Evolutionary conservation across 2,113 vertebrate genomes (phyloP).

Genomic region (Bujurquina vittata): DNA sequence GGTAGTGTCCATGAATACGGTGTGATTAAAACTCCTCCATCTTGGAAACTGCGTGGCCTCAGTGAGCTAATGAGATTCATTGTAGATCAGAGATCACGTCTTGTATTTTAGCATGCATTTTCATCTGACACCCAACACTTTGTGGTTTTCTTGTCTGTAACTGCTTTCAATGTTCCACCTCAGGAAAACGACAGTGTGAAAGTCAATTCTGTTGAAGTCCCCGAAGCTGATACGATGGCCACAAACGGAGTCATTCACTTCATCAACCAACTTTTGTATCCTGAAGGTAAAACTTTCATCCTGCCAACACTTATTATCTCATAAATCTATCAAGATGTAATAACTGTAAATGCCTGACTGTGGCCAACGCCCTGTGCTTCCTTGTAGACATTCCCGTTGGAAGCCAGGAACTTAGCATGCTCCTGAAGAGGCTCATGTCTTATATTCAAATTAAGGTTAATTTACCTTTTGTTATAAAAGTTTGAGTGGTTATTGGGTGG

Average conservation of each 20-base stretch:
- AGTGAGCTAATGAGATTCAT: background rate
- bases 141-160: constrained; percentile 21
- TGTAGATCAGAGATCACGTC: background rate
- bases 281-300: constrained; percentile 81
- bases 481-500: background rate
- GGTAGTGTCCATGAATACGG: background rate
- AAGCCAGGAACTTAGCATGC: constrained; percentile 85
- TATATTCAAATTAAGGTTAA: constrained; percentile 92
- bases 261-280: constrained; percentile 90
- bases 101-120: background rate
- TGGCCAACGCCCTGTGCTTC: background rate
- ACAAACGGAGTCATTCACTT: constrained; percentile 94
- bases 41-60: background rate
- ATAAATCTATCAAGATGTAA: constrained; percentile 17
- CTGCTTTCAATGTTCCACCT: constrained; percentile 25
- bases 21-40: background rate
- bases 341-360: background rate
- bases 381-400: constrained; percentile 89
- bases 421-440: constrained; percentile 88
- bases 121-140: constrained; percentile 6
- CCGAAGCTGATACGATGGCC: constrained; percentile 89
- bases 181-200: constrained; percentile 87
- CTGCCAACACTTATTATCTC: background rate
- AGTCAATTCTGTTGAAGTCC: constrained; percentile 87
- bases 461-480: background rate